phyloP scores from a whole-genome alignment of 2,113 vertebrate species.

The Raja brachyura region DNA sequence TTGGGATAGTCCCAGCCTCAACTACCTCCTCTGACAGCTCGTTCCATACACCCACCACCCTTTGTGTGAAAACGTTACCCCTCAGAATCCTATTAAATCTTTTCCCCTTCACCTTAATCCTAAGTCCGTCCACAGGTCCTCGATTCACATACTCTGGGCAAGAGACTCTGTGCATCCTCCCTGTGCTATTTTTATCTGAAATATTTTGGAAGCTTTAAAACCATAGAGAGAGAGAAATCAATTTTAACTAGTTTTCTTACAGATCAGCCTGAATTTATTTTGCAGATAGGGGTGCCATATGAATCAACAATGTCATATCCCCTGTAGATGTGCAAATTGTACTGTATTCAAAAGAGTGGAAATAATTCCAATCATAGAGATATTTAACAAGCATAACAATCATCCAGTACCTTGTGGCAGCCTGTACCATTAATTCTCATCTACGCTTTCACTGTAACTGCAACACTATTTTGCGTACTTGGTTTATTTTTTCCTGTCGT shows the following conservation, averaged over 20 bases:
- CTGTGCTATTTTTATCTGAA: neutral
- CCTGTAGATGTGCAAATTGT: neutral
- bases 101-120: no score
- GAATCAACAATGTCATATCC: neutral
- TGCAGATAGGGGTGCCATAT: neutral
- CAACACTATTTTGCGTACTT: no score
- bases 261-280: neutral
- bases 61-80: no score
- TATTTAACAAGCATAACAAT: neutral
- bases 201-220: neutral
- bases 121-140: no score
- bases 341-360: neutral
- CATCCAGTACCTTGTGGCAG: neutral
- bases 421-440: no score
- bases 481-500: no score
- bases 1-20: no score
- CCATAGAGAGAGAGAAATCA: neutral
- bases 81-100: no score
- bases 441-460: no score
- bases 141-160: no score
- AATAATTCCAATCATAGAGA: neutral
- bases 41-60: no score
- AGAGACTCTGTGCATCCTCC: neutral
- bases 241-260: neutral
- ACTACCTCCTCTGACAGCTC: no score